Evolutionary conservation across 35 echinoderm and acorn worm genomes (phyloP), one percentile per base, ranked within the genome.

Genomic region (Apostichopus japonicus): DNA sequence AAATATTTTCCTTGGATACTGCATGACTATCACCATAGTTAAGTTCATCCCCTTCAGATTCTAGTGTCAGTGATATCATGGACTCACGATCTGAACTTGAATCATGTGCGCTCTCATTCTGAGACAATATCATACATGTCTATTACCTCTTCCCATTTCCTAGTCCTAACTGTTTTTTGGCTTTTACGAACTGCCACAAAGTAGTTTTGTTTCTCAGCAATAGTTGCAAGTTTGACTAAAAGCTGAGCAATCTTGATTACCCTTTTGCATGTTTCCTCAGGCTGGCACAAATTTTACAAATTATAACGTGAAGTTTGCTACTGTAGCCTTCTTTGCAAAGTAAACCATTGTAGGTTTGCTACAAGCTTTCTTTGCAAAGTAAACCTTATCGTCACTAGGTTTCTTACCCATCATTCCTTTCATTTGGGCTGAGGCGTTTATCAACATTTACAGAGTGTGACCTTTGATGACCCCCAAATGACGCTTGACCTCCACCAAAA

Each of bases 191-290:
- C 67, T 72, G 58, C 67, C 56, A 16, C 87, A 25, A 90, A 90
- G 27, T 90, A 63, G 61, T 90, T 90, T 71, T 72, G 67, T 21
- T 27, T 72, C 33, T 53, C 24, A 24, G 15, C 87, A 90, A 0
- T 53, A 10, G 23, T 90, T 90, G 87, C 87, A 90, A 71, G 87
- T 90, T 44, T 72, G 52, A 51, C 88, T 67, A 72, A 72, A 90
- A 44, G 70, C 88, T 90, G 70, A 67, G 72, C 70, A 90, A 73
- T 8, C n/a, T 54, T 72, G 27, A 23, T 90, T 90, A 70, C 13
- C 13, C 67, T 53, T 19, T 52, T 72, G 4, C 23, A 90, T 90
- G 88, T 53, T 21, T 55, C 11, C 76, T 44, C 2, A 44, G 33
- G 33, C 33, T 55, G 33, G 65, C 88, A 90, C 88, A 77, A 75